Percentiles rank a stretch among this genome's conserved stretches.
Conservation (phyloP, 2,888 invertebrate species). For the Xestia c-nigrum region DNA sequence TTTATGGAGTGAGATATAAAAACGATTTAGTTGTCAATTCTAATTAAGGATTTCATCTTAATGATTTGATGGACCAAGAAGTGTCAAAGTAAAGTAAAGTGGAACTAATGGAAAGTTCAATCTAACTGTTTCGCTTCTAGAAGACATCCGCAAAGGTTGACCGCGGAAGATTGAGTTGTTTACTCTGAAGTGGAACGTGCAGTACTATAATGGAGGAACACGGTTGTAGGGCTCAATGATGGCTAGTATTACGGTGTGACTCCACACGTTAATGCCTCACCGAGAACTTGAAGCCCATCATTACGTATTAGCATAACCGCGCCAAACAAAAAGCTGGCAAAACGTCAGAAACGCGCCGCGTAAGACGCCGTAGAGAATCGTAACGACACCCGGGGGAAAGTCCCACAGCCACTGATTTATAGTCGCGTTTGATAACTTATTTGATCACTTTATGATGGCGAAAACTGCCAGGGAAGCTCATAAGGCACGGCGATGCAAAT, state of each 20-base stretch:
- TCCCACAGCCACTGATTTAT: constrained; percentile 83
- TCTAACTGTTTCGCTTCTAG: constrained; percentile 10
- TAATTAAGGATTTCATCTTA: constrained; percentile 58
- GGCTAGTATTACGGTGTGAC: constrained; percentile 57
- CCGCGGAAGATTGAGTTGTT: constrained; percentile 52
- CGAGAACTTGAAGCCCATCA: constrained; percentile 77
- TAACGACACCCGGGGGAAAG: constrained; percentile 86
- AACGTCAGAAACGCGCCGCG: constrained; percentile 78
- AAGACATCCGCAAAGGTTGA: constrained; percentile 27
- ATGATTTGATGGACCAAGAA: constrained; percentile 34
- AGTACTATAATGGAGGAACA: constrained; percentile 55
- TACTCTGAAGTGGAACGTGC: constrained; percentile 42
- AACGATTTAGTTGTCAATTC: constrained; percentile 55
- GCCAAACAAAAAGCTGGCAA: constrained; percentile 83
- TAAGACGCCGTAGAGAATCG: constrained; percentile 82
- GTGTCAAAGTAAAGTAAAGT: background rate
- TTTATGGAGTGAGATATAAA: constrained; percentile 64
- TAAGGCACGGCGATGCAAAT: constrained; percentile 87
- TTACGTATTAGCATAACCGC: constrained; percentile 82
- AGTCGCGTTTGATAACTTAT: constrained; percentile 85
- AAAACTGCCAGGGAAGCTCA: constrained; percentile 86
- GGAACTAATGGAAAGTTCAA: constrained; percentile 2
- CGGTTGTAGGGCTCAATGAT: constrained; percentile 53
- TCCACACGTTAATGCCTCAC: constrained; percentile 63
- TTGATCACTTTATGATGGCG: constrained; percentile 90